These are phyloP conservation scores for Tribolium freemani DNA, from an alignment of 2,888 invertebrate species.

Conservation along the genomic window DNA sequence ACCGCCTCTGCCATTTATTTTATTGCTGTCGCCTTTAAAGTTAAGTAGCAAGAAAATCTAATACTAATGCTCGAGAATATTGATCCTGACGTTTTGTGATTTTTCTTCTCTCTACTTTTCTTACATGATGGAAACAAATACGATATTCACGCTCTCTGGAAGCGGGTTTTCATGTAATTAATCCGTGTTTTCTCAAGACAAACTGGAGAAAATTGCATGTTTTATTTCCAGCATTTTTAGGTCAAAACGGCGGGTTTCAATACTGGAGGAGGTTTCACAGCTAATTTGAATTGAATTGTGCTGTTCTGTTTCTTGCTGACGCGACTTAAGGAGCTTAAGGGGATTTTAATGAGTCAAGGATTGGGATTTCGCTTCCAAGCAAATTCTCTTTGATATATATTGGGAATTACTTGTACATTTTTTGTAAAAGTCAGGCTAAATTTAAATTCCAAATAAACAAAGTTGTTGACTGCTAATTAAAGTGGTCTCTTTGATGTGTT, in stretches of 20 bases:
- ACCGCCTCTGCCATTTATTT: not conserved
- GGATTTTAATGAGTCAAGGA: not conserved
- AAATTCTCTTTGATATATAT: not conserved
- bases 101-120: not conserved
- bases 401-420: too few relatives aligned
- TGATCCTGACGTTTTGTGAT: not conserved
- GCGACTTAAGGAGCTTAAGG: not conserved
- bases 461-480: too few relatives aligned
- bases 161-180: not conserved
- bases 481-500: too few relatives aligned
- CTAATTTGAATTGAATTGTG: not conserved
- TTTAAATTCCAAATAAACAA: too few relatives aligned
- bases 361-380: not conserved
- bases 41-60: not conserved
- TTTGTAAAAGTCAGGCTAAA: too few relatives aligned
- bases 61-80: not conserved
- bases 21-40: not conserved
- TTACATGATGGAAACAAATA: not conserved
- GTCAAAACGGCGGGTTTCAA: not conserved
- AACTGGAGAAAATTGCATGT: not conserved
- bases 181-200: not conserved
- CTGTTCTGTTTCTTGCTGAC: not conserved
- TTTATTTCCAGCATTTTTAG: not conserved
- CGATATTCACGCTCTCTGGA: not conserved
- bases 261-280: not conserved